Evolutionary conservation across 2,888 invertebrate genomes (phyloP), one percentile per base, ranked within the genome.

Genomic region (Aphodius sticticus): DNA sequence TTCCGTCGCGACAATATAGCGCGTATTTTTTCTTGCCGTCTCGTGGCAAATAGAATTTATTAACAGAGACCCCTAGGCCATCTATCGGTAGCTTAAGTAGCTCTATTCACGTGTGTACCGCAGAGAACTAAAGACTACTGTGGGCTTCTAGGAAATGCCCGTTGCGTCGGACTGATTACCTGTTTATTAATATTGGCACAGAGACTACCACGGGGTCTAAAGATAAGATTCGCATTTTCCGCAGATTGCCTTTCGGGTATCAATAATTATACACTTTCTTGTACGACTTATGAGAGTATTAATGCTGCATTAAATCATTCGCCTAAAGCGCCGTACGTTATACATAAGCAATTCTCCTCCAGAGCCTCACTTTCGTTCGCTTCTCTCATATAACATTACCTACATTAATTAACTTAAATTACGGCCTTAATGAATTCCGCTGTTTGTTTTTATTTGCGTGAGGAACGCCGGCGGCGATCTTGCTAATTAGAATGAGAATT

Each of bases 191-290:
- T 53, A 53, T 53, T 53, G 53, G 53, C 53, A 53, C 9, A 53
- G 9, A 7, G 53, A 9, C 53, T 12, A 53, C 9, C 12, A 53
- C 53, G 53, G 12, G 53, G 12, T 12, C 12, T 53, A 3, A 53
- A 53, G 53, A 53, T 53, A 53, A 53, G 53, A 53, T 53, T 53
- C 53, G 26, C 26, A 26, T 26, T 26, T 26, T 26, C 26, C 26
- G 26, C 26, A 69, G 70, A 70, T 70, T 37, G 69, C 77, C 78
- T 72, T 70, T 74, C 72, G 78, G 78, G 71, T 71, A 78, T 38
- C 72, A 78, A 78, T 78, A 78, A 78, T 78, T 78, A 78, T 69
- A 78, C 72, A 78, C 78, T 78, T 78, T 78, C 78, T 53, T 70
- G 78, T 53, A 36, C 71, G 53, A 72, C 78, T 78, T 78, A 78